Conservation (phyloP, 2,888 invertebrate genomes). For the Philaethria dido region DNA sequence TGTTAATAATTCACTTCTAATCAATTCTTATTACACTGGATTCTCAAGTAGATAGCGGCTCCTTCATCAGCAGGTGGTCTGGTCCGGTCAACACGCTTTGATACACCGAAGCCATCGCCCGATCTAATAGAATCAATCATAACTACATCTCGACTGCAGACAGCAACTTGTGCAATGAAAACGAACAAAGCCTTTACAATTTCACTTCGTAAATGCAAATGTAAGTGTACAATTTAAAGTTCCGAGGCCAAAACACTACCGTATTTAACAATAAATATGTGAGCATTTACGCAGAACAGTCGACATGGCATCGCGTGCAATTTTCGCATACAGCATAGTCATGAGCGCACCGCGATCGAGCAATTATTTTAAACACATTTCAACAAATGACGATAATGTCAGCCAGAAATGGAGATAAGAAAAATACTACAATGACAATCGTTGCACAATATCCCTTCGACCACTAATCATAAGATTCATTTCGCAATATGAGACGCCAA, state of each 20-base stretch:
- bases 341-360: slow-evolving; percentile 71
- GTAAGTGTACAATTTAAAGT: slow-evolving; percentile 49
- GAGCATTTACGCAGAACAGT: slow-evolving; percentile 78
- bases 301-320: slow-evolving; percentile 76
- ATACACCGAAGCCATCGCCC: slow-evolving; percentile 74
- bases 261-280: slow-evolving; percentile 77
- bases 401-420: slow-evolving; percentile 69
- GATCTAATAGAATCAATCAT: slow-evolving; percentile 79
- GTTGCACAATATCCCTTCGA: slow-evolving; percentile 63
- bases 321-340: slow-evolving; percentile 72
- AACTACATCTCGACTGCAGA: slow-evolving; percentile 61
- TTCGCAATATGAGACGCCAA: slow-evolving; percentile 41
- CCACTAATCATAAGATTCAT: slow-evolving; percentile 54
- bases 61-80: slow-evolving; percentile 73
- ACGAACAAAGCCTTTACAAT: slow-evolving; percentile 50
- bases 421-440: slow-evolving; percentile 63
- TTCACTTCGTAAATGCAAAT: slow-evolving; percentile 45
- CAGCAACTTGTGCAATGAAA: slow-evolving; percentile 51
- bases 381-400: slow-evolving; percentile 82
- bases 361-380: slow-evolving; percentile 84
- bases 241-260: slow-evolving; percentile 48
- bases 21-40: slow-evolving; percentile 50
- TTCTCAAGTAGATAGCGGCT: slow-evolving; percentile 54
- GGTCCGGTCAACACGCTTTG: slow-evolving; percentile 74
- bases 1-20: slow-evolving; percentile 51